Conservation (phyloP, 2,113 vertebrate genomes). For the Bothrops jararaca region DNA sequence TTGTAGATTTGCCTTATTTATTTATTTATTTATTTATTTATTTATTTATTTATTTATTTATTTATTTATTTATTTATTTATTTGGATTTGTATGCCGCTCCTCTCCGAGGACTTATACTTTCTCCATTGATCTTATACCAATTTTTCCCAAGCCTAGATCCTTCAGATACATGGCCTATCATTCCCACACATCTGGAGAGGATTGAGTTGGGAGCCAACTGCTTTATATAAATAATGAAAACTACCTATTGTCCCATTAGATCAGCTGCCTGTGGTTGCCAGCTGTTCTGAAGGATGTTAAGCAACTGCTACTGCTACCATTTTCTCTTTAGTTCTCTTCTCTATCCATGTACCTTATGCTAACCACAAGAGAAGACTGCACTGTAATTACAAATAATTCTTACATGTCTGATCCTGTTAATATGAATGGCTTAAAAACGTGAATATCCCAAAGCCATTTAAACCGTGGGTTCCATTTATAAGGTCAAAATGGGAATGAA, state of each 20-base stretch:
- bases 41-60: too few relatives aligned
- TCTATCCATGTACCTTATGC: not conserved
- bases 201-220: not conserved
- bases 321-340: not conserved
- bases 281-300: not conserved
- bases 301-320: not conserved
- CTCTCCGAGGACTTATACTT: too few relatives aligned
- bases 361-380: not conserved
- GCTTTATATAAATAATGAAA: not conserved
- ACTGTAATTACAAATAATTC: not conserved
- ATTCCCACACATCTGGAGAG: not conserved
- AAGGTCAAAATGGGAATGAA: not conserved
- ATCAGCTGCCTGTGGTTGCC: not conserved
- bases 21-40: too few relatives aligned
- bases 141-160: not conserved
- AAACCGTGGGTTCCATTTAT: conserved; percentile 20
- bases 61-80: too few relatives aligned
- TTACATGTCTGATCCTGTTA: not conserved
- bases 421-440: not conserved
- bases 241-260: not conserved
- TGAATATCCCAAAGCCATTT: not conserved
- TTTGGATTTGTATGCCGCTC: too few relatives aligned
- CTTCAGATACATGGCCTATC: not conserved
- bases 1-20: not conserved
- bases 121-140: not conserved